phyloP scores from a whole-genome alignment of 2,888 invertebrate species.

The Zonitis immaculata region DNA sequence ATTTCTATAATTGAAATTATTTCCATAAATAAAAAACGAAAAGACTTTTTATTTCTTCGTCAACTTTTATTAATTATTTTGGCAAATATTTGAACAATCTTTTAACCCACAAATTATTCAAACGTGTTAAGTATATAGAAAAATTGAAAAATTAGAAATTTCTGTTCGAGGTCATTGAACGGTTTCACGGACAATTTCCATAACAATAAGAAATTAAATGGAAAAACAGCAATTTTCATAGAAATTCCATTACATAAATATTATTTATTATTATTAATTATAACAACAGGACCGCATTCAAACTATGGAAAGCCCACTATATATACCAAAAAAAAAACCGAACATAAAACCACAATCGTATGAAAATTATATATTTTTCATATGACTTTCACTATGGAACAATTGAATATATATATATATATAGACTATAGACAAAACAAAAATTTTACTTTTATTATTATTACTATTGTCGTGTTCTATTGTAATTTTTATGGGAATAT shows the following conservation, averaged over 20 bases:
- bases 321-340: no score
- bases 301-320: no score
- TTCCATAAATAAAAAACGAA: no score
- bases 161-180: not conserved
- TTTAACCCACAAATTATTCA: slow-evolving; percentile 6
- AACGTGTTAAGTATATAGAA: not conserved
- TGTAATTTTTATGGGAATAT: slow-evolving; percentile 16
- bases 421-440: slow-evolving; percentile 11
- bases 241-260: no score
- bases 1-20: no score
- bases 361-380: no score
- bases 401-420: slow-evolving; percentile 5
- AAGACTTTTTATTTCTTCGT: no score
- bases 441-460: slow-evolving; percentile 21
- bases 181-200: slow-evolving; percentile 3
- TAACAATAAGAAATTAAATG: slow-evolving; percentile 3
- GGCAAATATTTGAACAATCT: slow-evolving; percentile 5
- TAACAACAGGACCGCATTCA: no score
- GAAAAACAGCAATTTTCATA: no score
- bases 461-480: slow-evolving; percentile 10
- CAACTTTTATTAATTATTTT: no score
- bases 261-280: no score
- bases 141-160: slow-evolving; percentile 5
- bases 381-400: slow-evolving; percentile 10
- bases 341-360: no score